phyloP scores from a whole-genome alignment of 1,140 invertebrate species.

The Hylyphantes graminicola region DNA sequence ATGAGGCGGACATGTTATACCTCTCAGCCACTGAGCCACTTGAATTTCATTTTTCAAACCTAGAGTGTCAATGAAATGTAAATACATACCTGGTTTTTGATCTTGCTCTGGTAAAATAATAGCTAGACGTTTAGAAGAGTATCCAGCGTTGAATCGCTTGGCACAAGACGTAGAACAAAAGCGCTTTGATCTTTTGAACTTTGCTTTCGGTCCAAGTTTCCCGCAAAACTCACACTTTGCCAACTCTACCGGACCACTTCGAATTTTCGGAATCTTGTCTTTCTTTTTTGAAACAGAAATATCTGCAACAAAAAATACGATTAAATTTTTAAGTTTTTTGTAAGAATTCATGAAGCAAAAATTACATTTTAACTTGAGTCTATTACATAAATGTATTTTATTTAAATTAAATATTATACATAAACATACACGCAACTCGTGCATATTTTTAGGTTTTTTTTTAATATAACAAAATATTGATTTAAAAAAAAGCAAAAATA shows the following conservation, averaged over 20 bases:
- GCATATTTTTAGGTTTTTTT: not conserved
- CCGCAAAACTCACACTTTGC: conserved; percentile 84
- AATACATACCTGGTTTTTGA: conserved; percentile 41
- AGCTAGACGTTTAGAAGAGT: conserved; percentile 66
- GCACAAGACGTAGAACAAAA: conserved; percentile 83
- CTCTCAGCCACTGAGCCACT: no score
- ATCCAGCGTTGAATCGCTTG: conserved; percentile 74
- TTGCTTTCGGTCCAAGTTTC: conserved; percentile 77
- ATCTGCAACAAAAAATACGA: conserved; percentile 21
- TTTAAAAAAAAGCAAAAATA: not conserved
- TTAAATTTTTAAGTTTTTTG: not conserved
- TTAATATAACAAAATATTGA: not conserved
- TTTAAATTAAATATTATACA: not conserved
- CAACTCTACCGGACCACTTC: conserved; percentile 69
- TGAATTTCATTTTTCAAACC: not conserved
- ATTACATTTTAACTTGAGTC: not conserved
- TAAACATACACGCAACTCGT: not conserved
- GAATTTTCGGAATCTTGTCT: conserved; percentile 64
- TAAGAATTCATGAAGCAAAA: not conserved
- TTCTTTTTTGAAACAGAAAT: conserved; percentile 69
- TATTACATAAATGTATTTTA: not conserved
- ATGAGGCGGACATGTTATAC: no score
- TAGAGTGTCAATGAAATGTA: not conserved
- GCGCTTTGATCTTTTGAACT: conserved; percentile 80
- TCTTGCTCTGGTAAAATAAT: conserved; percentile 63